A percentile compares a stretch with the other conserved stretches of the same genome.
phyloP scores from a whole-genome alignment of 2,797 vertebrate species.

The Momotus momota region DNA sequence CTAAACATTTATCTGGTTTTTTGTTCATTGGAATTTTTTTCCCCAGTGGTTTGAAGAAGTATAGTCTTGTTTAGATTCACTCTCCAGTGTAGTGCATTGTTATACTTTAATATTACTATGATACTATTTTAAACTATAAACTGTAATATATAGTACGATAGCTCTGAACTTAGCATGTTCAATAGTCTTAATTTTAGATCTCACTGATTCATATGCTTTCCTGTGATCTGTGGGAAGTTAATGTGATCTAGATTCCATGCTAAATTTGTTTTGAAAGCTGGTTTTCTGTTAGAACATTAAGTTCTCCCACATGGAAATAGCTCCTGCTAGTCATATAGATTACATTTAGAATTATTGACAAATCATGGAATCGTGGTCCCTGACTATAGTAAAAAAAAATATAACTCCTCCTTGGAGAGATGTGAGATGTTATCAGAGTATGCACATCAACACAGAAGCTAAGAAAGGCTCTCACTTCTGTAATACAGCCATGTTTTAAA shows the following conservation, averaged over 20 bases:
- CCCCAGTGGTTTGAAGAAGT: background rate
- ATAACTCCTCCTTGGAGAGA: accelerated
- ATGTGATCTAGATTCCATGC: background rate
- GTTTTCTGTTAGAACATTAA: background rate
- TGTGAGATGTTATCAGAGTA: background rate
- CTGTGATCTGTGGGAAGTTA: background rate
- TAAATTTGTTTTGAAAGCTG: background rate
- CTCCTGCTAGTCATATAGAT: background rate
- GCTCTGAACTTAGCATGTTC: background rate
- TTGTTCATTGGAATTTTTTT: background rate
- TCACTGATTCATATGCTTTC: background rate
- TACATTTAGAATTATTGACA: background rate
- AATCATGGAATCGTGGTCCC: background rate
- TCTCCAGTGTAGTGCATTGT: background rate
- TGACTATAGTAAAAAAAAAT: background rate
- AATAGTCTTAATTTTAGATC: background rate
- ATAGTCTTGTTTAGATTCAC: background rate
- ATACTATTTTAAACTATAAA: background rate
- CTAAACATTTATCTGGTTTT: background rate
- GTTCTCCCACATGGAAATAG: background rate
- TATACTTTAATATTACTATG: background rate
- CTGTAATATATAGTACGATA: background rate
- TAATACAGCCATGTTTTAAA: background rate
- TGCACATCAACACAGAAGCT: accelerated
- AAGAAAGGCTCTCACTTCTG: background rate